Conservation (phyloP, 1,140 invertebrate genomes). For the Bombus soroeensis region DNA sequence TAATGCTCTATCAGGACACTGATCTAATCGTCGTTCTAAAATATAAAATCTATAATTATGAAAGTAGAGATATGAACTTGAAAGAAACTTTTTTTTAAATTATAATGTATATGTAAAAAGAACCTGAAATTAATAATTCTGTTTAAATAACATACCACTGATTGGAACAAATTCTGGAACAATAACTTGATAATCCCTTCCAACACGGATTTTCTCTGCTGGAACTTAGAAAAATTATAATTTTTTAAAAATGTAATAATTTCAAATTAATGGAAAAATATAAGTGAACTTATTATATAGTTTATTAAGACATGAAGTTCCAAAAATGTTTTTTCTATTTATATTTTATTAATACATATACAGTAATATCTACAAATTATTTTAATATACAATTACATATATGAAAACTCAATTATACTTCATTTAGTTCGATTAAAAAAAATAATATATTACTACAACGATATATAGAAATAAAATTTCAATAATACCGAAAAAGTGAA, state of each 20-base stretch:
- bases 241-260: constrained; percentile 14
- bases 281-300: constrained; percentile 5
- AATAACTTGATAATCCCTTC: constrained; percentile 95
- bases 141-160: constrained; percentile 81
- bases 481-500: neutral
- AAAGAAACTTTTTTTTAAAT: neutral
- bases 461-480: neutral
- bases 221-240: constrained; percentile 82
- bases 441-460: neutral
- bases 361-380: constrained; percentile 3
- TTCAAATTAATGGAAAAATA: constrained; percentile 17
- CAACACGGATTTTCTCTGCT: constrained; percentile 96
- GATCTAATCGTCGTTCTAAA: constrained; percentile 78
- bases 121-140: constrained; percentile 3
- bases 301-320: neutral
- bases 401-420: constrained; percentile 1
- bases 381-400: neutral
- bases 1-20: constrained; percentile 91
- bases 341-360: neutral
- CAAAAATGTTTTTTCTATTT: neutral
- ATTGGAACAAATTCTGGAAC: constrained; percentile 89
- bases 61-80: neutral
- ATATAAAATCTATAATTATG: constrained; percentile 36
- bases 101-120: neutral
- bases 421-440: neutral